Base-by-base conservation (phyloP, 2,797 vertebrate genomes). In the Phoeniculus purpureus region DNA sequence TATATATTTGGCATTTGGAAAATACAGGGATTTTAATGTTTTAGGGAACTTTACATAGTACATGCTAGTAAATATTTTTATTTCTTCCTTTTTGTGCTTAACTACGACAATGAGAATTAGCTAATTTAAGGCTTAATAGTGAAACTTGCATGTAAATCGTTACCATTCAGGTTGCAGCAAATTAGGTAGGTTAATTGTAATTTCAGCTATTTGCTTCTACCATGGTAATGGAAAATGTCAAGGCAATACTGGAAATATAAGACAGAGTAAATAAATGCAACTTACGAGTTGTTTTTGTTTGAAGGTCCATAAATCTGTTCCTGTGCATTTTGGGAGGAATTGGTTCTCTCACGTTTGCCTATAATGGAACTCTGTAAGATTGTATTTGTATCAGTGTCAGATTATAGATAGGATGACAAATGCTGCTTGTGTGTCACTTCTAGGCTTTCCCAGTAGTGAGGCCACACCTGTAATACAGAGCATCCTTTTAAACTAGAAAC, bases 401-500 rank as follows among this genome's bases (percentile, higher is more conserved):
- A 75, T 92, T 81, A 62, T 54, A 92, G 78, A 80, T 84, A 86
- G 58, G 37, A 40, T 83, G 92, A 94, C 88, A 95, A 80, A 86
- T 88, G 72, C 64, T 87, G 47, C 43, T 92, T 81, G 54, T 76
- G 34, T 86, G 85, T 88, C 3, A 62, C 60, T 91, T 93, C 61
- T 92, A n/a, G 61, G 68, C 37, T 86, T 81, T 80, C 51, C 23
- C 0, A 7, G 61, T 90, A 71, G 64, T 27, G 43, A 81, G 47
- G 75, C 89, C 87, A 84, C 92, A 85, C 92, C 94, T 94, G 68
- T 82, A 86, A 81, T 27, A 81, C 31, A 74, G 85, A 92, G 58
- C 78, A 93, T 94, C 92, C 65, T 91, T 91, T 80, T 79, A 74
- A 92, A 95, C 94, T 87, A 78, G 94, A 94, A 95, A 85, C 90